Evolutionary conservation across 2,888 invertebrate species (phyloP), one percentile per base, ranked within the genome.

Genomic region (Spodoptera picta): DNA sequence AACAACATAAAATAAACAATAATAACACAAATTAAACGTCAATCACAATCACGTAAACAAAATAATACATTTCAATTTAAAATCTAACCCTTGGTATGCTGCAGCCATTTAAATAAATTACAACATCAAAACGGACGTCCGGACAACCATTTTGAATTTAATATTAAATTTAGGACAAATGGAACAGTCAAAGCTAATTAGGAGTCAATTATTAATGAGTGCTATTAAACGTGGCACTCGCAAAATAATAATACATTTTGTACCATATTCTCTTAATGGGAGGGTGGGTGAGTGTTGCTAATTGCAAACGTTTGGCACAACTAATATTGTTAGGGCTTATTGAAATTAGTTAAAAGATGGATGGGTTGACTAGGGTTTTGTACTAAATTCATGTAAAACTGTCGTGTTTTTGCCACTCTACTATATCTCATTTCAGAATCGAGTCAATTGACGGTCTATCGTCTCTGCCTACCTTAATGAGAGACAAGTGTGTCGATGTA

Each of bases 121-220:
- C 48, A 52, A 57, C 48, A 67, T 45, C 51, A 52, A 67, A 62
- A 43, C 57, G 41, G 44, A 51, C 59, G 49, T 60, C 59, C 52
- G 55, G 53, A 19, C 10, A 46, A 27, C 12, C 19, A 66, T 73
- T 69, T 65, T 51, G 51, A 57, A 64, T 65, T 44, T 47, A 56
- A 47, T 59, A 68, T 54, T 56, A 69, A 62, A 61, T 76, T 50
- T 55, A 49, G 56, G 41, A 44, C 79, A 51, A 75, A 66, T 72
- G 53, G 69, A 64, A 64, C 50, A 43, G 47, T 74, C 78, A 60
- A 64, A 63, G 52, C 58, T 74, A 65, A 74, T 76, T 65, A 61
- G 47, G n/a, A 58, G 42, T 44, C 42, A 45, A 62, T 70, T 55
- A 73, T 55, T 65, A 60, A 64, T 69, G 48, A 64, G 48, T n/a